Evolutionary conservation across 2,113 vertebrate species (phyloP), one percentile per base, ranked within the genome.

Genomic region (Brienomyrus brachyistius): DNA sequence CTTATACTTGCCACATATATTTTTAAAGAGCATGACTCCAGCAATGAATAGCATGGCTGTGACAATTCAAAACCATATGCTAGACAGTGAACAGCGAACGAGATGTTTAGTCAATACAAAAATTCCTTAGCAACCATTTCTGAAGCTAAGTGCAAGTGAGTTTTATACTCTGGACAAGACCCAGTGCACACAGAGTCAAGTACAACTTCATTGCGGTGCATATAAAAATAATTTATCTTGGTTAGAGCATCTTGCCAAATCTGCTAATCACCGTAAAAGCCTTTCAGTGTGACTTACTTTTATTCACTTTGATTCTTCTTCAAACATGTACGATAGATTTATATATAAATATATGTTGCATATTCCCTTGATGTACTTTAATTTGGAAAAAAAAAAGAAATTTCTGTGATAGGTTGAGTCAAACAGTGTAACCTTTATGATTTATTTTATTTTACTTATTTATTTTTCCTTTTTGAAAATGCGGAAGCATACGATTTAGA

Each of bases 151-250:
- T 91, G 50, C 90, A 93, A 92, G 90, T 90, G 90, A 92, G 91
- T 92, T 92, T 92, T 90, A 91, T 90, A 52, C 91, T 91, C 90
- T 91, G 92, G 91, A 90, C 80, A 23, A 17, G n/a, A 27, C 87
- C 93, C 90, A 92, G 92, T 35, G 56, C 77, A 92, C 88, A 93
- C 88, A 90, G 17, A 91, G 84, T 83, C 74, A 74, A 66, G 21
- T 91, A 89, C 89, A 56, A 83, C 90, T 92, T 93, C 90, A 92
- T 92, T 92, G 92, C 40, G 83, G 90, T 62, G 7, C 82, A 89
- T 92, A 90, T 94, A 92, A 93, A 94, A 94, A 93, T 94, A 93
- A 93, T 95, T 92, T 92, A 90, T 91, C 59, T 54, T 91, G 91
- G 83, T 92, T 90, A 91, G 74, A 91, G 62, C 50, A 88, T 92